Evolutionary conservation across 2,888 invertebrate genomes (phyloP).

Genomic region (Pachliopta kotzebuea): DNA sequence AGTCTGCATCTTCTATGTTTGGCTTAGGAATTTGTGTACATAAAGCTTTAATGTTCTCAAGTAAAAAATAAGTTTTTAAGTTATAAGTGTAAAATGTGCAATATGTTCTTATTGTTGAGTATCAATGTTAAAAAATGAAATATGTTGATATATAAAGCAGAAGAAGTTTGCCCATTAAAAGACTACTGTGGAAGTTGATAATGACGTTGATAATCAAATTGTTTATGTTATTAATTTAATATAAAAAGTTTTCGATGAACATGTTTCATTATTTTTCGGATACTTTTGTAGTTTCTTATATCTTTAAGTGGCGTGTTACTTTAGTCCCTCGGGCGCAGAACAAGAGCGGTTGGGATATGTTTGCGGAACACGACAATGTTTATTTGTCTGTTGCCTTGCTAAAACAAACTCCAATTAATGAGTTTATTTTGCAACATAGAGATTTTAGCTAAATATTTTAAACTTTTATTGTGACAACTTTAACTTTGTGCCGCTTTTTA

Average conservation of each 20-base stretch:
- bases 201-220: not conserved
- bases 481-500: too few relatives aligned
- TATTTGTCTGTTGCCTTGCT: constrained; percentile 40
- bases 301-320: constrained; percentile 6
- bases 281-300: not conserved
- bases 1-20: constrained; percentile 2
- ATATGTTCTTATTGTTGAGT: too few relatives aligned
- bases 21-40: constrained; percentile 4
- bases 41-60: constrained; percentile 1
- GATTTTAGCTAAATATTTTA: not conserved
- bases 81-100: not conserved
- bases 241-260: not conserved
- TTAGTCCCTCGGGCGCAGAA: constrained; percentile 19
- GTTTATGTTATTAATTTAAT: too few relatives aligned
- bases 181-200: not conserved
- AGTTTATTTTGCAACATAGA: constrained; percentile 42
- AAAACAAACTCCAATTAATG: constrained; percentile 44
- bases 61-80: not conserved
- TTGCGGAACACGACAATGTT: constrained; percentile 43
- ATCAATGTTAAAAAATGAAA: too few relatives aligned
- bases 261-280: not conserved
- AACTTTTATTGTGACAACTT: not conserved
- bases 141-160: not conserved
- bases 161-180: not conserved
- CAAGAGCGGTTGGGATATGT: constrained; percentile 38